A percentile compares a stretch with the other conserved stretches of the same genome.
Conservation (phyloP, 2,888 invertebrate genomes). For the Epinotia demarniana region DNA sequence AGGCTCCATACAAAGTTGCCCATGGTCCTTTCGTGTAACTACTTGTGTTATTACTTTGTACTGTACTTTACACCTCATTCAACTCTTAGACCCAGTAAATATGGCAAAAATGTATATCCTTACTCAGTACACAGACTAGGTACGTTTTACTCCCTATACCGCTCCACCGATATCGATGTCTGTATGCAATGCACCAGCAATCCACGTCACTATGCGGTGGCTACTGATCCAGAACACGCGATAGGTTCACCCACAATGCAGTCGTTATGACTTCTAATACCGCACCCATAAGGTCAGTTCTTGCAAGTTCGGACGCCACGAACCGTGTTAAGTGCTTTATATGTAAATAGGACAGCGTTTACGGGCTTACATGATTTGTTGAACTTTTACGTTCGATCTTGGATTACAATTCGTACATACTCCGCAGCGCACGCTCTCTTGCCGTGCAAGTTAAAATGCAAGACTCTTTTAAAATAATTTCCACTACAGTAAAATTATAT, state of each 20-base stretch:
- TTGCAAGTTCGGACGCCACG: constrained; percentile 7
- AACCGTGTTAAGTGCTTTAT: constrained; percentile 35
- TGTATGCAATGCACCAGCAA: constrained; percentile 33
- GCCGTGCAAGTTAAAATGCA: background rate
- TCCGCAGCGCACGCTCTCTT: constrained; percentile 1
- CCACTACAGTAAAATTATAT: background rate
- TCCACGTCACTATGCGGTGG: constrained; percentile 44
- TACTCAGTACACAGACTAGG: background rate
- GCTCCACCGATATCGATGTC: constrained; percentile 9
- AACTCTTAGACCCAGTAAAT: background rate
- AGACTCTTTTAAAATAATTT: constrained; percentile 10
- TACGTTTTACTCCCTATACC: constrained; percentile 1
- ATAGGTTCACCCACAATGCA: constrained; percentile 50
- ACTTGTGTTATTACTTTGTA: no score
- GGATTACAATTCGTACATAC: constrained; percentile 24
- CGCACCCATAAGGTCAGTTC: constrained; percentile 28
- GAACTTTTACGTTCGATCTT: constrained; percentile 38
- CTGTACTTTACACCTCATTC: background rate
- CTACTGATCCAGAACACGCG: constrained; percentile 67
- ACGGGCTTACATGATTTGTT: constrained; percentile 42
- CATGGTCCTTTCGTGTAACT: no score
- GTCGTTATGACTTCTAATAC: constrained; percentile 13
- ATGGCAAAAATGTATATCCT: background rate
- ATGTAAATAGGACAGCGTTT: constrained; percentile 42
- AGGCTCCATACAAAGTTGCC: no score